These are phyloP conservation scores for Chrysomallon squamiferum DNA, from an alignment of 1,140 invertebrate genomes.

Conservation along the genomic window DNA sequence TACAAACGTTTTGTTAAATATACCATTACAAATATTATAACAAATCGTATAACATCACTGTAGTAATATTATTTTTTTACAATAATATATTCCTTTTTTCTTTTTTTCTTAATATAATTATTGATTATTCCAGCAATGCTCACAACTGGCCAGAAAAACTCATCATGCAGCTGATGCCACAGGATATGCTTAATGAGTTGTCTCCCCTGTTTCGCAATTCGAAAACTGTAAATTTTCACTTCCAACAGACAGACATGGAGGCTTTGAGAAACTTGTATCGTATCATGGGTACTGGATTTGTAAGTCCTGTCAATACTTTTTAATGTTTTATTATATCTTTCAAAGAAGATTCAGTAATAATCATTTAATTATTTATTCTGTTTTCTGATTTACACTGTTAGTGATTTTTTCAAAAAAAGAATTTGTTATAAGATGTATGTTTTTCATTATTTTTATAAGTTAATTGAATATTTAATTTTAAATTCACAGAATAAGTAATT, in stretches of 20 bases:
- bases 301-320: too few species aligned
- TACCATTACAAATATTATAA: too few species aligned
- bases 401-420: background rate
- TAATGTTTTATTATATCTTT: too few species aligned
- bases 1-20: too few species aligned
- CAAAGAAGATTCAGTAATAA: background rate
- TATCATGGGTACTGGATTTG: slow-evolving; percentile 90
- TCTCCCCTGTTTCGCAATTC: slow-evolving; percentile 69
- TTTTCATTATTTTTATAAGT: too few species aligned
- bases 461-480: too few species aligned
- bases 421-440: background rate
- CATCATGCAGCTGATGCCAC: slow-evolving; percentile 92
- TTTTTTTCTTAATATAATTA: too few species aligned
- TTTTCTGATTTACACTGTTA: background rate
- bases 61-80: too few species aligned
- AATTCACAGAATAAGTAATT: too few species aligned
- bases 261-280: slow-evolving; percentile 83
- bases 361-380: background rate
- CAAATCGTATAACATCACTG: too few species aligned
- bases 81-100: too few species aligned
- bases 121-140: slow-evolving; percentile 72
- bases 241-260: slow-evolving; percentile 70
- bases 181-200: slow-evolving; percentile 73
- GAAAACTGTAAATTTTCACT: slow-evolving; percentile 84
- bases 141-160: slow-evolving; percentile 91